Evolutionary conservation across 2,888 invertebrate species (phyloP).

Genomic region (Xylota sylvarum): DNA sequence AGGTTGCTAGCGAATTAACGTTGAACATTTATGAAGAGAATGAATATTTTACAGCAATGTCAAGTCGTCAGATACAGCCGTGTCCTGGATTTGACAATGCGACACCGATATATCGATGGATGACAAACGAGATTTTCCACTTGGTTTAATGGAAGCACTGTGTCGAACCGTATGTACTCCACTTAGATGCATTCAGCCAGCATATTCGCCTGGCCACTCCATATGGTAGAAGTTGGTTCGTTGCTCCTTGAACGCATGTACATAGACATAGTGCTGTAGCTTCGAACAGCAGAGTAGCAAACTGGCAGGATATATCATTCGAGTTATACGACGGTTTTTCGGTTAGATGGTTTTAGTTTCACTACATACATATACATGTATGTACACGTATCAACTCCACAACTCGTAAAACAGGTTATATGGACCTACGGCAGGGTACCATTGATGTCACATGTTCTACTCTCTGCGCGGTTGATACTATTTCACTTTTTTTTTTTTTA

Average conservation of each 20-base stretch:
- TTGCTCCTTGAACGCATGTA: conserved; percentile 57
- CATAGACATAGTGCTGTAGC: conserved; percentile 6
- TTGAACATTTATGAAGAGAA: conserved; percentile 69
- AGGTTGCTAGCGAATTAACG: conserved; percentile 28
- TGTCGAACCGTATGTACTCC: conserved; percentile 59
- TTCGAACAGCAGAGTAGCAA: conserved; percentile 24
- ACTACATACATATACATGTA: conserved; percentile 1
- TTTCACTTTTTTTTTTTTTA: conserved; percentile 37
- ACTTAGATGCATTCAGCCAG: conserved; percentile 19
- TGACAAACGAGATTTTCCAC: conserved; percentile 77
- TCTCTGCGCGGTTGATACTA: conserved; percentile 35
- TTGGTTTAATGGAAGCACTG: conserved; percentile 74
- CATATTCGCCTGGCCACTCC: conserved; percentile 21
- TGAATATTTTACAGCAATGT: conserved; percentile 76
- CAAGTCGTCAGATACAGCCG: conserved; percentile 69
- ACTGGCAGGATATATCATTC: conserved; percentile 61
- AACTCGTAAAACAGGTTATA: conserved; percentile 33
- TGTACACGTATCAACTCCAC: conserved; percentile 20
- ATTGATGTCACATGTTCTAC: conserved; percentile 44
- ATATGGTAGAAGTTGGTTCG: conserved; percentile 25
- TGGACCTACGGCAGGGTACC: conserved; percentile 59
- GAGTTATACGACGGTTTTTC: conserved; percentile 65
- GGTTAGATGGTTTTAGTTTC: conserved; percentile 58
- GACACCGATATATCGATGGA: conserved; percentile 74
- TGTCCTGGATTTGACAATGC: conserved; percentile 75